Percentiles rank a stretch among this genome's conserved stretches.
phyloP scores from a whole-genome alignment of 2,888 invertebrate genomes.

The Apodemia zela region DNA sequence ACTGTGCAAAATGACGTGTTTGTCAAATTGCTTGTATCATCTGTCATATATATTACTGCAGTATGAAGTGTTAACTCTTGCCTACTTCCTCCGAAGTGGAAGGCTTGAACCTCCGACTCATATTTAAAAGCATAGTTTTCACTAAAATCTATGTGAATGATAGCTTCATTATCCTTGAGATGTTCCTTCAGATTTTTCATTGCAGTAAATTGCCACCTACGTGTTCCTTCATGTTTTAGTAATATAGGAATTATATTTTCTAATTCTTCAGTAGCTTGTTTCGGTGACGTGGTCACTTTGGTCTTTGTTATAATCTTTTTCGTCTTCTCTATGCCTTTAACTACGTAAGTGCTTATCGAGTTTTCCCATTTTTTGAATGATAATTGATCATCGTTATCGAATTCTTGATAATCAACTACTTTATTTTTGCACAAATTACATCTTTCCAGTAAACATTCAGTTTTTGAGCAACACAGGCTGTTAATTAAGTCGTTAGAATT shows the following conservation, averaged over 20 bases:
- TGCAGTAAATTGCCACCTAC: slow-evolving; percentile 18
- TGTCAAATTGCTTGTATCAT: too few species aligned
- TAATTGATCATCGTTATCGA: slow-evolving; percentile 25
- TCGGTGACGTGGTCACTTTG: slow-evolving; percentile 4
- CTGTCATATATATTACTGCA: slow-evolving; percentile 23
- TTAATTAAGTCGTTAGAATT: slow-evolving; percentile 18
- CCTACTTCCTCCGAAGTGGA: slow-evolving; percentile 30
- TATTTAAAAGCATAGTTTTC: slow-evolving; percentile 20
- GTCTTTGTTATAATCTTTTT: slow-evolving; percentile 21
- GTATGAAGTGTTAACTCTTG: slow-evolving; percentile 28
- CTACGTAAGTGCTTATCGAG: slow-evolving; percentile 17
- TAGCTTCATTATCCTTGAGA: slow-evolving; percentile 18
- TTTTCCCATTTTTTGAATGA: slow-evolving; percentile 22
- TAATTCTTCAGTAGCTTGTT: slow-evolving; percentile 15
- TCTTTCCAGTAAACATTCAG: slow-evolving; percentile 21
- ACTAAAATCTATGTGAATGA: slow-evolving; percentile 23
- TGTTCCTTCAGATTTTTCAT: slow-evolving; percentile 24
- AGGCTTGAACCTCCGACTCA: slow-evolving; percentile 21
- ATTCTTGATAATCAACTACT: slow-evolving; percentile 24
- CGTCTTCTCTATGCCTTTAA: slow-evolving; percentile 23
- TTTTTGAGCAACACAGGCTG: slow-evolving; percentile 24
- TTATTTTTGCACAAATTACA: slow-evolving; percentile 19
- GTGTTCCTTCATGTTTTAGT: slow-evolving; percentile 16
- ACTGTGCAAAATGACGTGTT: slow-evolving; percentile 25
- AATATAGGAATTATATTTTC: slow-evolving; percentile 15